Base-by-base conservation (phyloP, 1,140 invertebrate species). In the Lysiphlebus fabarum region DNA sequence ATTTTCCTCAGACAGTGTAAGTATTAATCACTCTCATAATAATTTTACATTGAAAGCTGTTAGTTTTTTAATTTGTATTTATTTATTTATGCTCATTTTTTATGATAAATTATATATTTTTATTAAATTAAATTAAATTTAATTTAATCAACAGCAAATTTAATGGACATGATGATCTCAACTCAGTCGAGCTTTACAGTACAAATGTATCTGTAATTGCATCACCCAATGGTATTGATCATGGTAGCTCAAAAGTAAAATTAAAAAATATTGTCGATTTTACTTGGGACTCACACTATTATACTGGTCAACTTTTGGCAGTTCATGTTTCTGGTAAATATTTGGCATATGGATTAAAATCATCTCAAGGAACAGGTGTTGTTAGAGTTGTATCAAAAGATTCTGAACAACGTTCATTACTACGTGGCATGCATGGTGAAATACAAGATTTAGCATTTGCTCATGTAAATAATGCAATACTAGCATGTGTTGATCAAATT, bases 381-480 rank as follows among this genome's bases (percentile, higher is more conserved):
- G 88, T 96, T 1, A 82, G 94, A 49, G 87, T 98, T 34, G 86
- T 92, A 4, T 84, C 86, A 67, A 90, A 90, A 59, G 86, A 87
- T 58, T 86, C 87, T 7, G 86, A 87, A 59, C 82, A 90, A 64
- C 82, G 93, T 64, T 84, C 86, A 1, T 78, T 96, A 4, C 85
- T 97, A n/a, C 93, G 92, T 75, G 91, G 91, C 44, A 90, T 93
- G 80, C 83, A 84, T 53, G 91, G 92, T 34, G 81, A 88, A 69
- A 89, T 97, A 38, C 85, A 91, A 73, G 95, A 98, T 77, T 73
- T 97, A 17, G 85, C 92, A 7, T 97, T 98, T 82, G 92, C 95
- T 12, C 87, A 92, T 70, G 86, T 88, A 33, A 82, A 84, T 33
- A 85, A 90, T 69, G 85, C 92, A 17, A 82, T 95, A 56, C 77